A percentile compares a stretch with the other conserved stretches of the same genome.
Evolutionary conservation across 2,888 invertebrate species (phyloP).

Genomic region (Rotaria sp.): DNA sequence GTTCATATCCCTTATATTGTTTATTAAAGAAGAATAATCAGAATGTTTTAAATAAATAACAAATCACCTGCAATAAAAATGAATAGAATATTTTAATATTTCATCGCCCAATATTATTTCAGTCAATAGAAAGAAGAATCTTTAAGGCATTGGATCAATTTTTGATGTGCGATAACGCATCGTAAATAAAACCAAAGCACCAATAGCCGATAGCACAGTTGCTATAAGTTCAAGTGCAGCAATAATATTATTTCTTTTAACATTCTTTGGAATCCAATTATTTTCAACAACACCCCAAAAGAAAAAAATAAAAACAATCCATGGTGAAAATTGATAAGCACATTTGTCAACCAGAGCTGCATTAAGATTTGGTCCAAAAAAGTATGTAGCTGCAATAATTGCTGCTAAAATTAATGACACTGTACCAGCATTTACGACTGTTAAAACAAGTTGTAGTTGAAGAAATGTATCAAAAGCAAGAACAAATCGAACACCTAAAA

Average conservation of each 20-base stretch:
- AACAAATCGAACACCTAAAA: neutral
- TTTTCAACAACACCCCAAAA: conserved; percentile 22
- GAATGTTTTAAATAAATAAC: neutral
- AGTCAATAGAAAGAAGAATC: neutral
- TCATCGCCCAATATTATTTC: neutral
- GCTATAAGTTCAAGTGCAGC: neutral
- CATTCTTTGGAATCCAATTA: neutral
- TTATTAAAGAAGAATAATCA: too few species aligned
- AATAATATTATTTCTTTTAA: neutral
- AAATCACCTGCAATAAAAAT: neutral
- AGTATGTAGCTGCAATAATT: neutral
- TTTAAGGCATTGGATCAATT: neutral
- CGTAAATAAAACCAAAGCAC: neutral
- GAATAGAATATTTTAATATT: neutral
- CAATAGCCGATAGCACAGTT: neutral
- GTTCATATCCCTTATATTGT: too few species aligned
- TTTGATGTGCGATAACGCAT: neutral
- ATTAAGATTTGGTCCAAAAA: neutral
- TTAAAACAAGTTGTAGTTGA: neutral
- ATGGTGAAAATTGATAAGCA: conserved; percentile 26
- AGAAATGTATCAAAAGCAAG: neutral
- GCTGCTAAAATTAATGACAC: neutral
- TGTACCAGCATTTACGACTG: neutral
- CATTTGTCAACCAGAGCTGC: neutral
- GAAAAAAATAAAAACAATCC: neutral